These are phyloP conservation scores for Mizuhopecten yessoensis DNA, from an alignment of 1,140 invertebrate genomes.

Conservation along the genomic window DNA sequence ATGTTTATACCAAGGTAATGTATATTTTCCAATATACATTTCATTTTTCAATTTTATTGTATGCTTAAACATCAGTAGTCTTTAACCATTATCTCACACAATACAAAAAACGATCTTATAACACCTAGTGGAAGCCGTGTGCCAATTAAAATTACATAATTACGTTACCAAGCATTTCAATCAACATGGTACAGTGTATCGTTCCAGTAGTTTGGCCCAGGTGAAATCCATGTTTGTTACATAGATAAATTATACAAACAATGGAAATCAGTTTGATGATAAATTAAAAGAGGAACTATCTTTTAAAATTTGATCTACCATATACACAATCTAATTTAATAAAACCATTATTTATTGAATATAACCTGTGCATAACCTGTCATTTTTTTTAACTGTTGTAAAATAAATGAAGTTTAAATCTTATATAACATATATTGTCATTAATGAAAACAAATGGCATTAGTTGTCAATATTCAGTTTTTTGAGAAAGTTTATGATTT, in stretches of 20 bases:
- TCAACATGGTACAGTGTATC: background rate
- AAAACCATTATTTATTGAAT: too few species aligned
- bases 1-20: too few species aligned
- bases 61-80: background rate
- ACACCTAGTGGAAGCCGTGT: background rate
- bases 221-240: background rate
- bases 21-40: background rate
- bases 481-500: background rate
- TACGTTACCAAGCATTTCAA: background rate
- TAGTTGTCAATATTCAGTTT: too few species aligned
- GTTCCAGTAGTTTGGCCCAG: background rate
- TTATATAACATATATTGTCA: too few species aligned
- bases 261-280: too few species aligned
- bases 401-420: too few species aligned
- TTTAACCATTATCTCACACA: background rate
- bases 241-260: too few species aligned
- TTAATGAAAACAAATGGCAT: too few species aligned
- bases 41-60: background rate
- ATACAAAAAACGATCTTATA: background rate
- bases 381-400: too few species aligned
- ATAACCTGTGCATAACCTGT: background rate
- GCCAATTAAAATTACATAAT: background rate
- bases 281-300: background rate
- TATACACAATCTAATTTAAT: too few species aligned
- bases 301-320: too few species aligned